Percentiles rank a stretch among this genome's conserved stretches.
These are phyloP conservation scores for Stigmatopora argus DNA, from an alignment of 2,113 vertebrate genomes.

Conservation along the genomic window DNA sequence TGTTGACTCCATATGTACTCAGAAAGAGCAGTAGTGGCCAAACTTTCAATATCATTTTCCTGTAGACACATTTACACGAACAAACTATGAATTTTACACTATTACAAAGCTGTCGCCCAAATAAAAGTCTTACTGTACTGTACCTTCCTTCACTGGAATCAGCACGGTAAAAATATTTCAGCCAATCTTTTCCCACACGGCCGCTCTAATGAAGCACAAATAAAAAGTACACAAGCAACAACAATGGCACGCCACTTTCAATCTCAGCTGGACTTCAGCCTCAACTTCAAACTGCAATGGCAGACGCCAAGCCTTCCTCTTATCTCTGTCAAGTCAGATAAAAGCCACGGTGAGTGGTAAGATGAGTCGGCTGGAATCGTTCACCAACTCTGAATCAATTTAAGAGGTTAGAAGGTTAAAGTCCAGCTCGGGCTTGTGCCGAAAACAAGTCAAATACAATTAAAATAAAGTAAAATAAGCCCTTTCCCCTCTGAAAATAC, in stretches of 20 bases:
- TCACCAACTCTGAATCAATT: constrained; percentile 27
- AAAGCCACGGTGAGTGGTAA: constrained; percentile 32
- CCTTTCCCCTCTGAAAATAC: background rate
- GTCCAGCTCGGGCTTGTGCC: constrained; percentile 27
- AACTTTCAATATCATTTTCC: constrained; percentile 24
- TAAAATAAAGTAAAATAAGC: background rate
- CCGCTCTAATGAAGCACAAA: background rate
- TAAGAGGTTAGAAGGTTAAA: constrained; percentile 35
- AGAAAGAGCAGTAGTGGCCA: constrained; percentile 51
- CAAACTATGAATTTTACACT: background rate
- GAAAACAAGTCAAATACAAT: background rate
- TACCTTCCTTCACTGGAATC: constrained; percentile 7
- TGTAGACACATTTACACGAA: background rate
- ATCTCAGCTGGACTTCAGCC: constrained; percentile 68
- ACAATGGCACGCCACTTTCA: constrained; percentile 15
- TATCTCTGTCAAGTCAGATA: constrained; percentile 60
- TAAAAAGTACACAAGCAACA: background rate
- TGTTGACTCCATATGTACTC: constrained; percentile 27
- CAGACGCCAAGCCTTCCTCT: constrained; percentile 39
- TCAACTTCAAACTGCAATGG: constrained; percentile 43
- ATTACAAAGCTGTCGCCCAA: background rate
- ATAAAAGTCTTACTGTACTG: constrained; percentile 16
- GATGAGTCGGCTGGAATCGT: constrained; percentile 34
- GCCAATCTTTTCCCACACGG: background rate
- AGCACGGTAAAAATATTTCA: constrained; percentile 3